Evolutionary conservation across 2,797 vertebrate species (phyloP), one percentile per base, ranked within the genome.

Genomic region (Oreortyx pictus): DNA sequence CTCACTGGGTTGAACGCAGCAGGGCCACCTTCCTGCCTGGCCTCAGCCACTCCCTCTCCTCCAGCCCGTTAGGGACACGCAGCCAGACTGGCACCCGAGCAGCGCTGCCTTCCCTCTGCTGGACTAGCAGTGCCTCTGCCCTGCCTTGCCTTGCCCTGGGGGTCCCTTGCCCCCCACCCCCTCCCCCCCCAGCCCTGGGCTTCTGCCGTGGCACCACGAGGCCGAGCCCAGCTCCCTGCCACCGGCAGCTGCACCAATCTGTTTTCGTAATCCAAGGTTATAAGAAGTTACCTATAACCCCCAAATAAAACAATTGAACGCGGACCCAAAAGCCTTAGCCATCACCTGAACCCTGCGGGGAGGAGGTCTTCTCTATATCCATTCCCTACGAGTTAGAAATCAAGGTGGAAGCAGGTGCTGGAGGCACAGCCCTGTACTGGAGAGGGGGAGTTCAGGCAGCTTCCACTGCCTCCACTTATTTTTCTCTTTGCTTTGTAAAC

Each of bases 251-350:
- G 59, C 80, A 82, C 71, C 92, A 4, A 49, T 33, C 80, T 50
- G 29, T 71, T 95, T 44, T 76, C 9, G 0, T 82, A 90, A 79
- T 11, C 65, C 41, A 24, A 82, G 93, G 86, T 74, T 89, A 44
- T 57, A 79, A 86, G 66, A 79, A 88, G 66, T 70, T 41, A 73
- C 74, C 67, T 66, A 33, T 73, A 75, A 68, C 59, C 62, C 85
- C 79, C 67, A 57, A 92, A 93, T 93, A 95, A 94, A 95, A 76
- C 80, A 60, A 78, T 74, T 72, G 13, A 79, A 59, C 20, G 83
- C 90, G 92, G 91, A 89, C 49, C 49, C 41, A 64, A 81, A 85
- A 64, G 74, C 91, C n/a, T 57, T 92, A 89, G 83, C 80, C 18
- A 64, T 82, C 77, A 86, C 78, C 88, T 77, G 41, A 37, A 73